Evolutionary conservation across 2,797 vertebrate genomes (phyloP).

Genomic region (Sebastolobus alascanus): DNA sequence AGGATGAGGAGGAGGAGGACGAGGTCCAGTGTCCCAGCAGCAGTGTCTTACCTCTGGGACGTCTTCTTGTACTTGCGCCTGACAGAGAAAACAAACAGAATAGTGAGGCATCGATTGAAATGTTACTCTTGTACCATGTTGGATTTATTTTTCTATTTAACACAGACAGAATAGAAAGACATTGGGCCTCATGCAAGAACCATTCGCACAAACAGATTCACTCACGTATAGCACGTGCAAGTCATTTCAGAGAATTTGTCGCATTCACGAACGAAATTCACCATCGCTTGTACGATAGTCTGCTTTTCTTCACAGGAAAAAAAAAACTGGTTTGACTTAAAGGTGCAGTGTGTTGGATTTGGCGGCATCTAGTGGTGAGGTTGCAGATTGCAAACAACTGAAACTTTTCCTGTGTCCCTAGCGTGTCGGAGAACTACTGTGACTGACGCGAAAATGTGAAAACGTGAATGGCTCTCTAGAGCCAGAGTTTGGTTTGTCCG

Average conservation of each 20-base stretch:
- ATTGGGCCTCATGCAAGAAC: constrained; percentile 22
- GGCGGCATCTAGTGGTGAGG: too few relatives aligned
- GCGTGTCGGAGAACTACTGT: too few relatives aligned
- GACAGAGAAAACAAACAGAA: constrained; percentile 72
- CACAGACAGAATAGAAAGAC: constrained; percentile 20
- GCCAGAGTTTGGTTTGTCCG: too few relatives aligned
- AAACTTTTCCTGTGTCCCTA: too few relatives aligned
- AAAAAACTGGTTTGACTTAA: background rate
- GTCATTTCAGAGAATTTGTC: background rate
- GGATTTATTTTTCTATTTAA: background rate
- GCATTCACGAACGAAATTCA: background rate
- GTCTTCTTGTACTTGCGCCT: constrained; percentile 99
- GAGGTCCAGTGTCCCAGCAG: constrained; percentile 61
- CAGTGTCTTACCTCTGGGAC: constrained; percentile 95
- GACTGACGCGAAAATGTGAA: too few relatives aligned
- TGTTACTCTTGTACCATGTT: background rate
- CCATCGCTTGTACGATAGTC: background rate
- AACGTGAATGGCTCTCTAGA: too few relatives aligned
- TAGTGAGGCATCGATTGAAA: constrained; percentile 37
- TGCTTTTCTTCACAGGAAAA: background rate
- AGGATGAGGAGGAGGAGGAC: constrained; percentile 14
- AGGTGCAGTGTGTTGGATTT: too few relatives aligned
- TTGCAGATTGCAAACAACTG: too few relatives aligned
- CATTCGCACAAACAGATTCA: background rate
- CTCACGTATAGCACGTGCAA: background rate